Evolutionary conservation across 2,888 invertebrate genomes (phyloP).

Genomic region (Agrochola lota): DNA sequence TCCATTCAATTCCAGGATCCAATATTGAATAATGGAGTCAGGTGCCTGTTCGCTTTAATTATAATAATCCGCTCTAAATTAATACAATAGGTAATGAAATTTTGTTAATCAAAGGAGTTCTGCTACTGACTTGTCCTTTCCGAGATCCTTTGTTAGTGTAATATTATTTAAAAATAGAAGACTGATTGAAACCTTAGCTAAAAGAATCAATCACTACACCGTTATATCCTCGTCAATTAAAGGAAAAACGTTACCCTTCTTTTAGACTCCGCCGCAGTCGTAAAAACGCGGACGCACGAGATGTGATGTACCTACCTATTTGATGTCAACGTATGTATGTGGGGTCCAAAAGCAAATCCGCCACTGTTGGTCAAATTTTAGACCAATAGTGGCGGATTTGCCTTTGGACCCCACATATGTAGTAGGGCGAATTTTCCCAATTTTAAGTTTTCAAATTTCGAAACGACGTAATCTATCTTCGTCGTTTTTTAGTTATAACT

Average conservation of each 20-base stretch:
- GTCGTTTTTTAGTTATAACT: neutral
- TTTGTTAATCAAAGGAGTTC: conserved; percentile 7
- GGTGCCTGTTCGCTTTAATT: conserved; percentile 1
- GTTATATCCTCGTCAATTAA: neutral
- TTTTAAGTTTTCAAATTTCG: neutral
- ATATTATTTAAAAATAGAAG: neutral
- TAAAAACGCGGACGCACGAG: neutral
- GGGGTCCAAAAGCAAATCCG: no score
- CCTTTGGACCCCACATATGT: no score
- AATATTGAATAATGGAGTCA: conserved; percentile 24
- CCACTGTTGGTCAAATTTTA: no score
- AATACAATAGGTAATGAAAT: conserved; percentile 11
- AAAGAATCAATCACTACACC: neutral
- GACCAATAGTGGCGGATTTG: no score
- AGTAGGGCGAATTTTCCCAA: neutral
- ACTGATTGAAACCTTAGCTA: neutral
- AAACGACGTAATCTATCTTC: neutral
- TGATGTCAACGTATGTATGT: no score
- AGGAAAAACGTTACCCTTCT: neutral
- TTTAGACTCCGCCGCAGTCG: neutral
- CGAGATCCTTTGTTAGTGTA: neutral
- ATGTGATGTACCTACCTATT: no score
- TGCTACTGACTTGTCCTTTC: neutral
- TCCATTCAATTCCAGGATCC: conserved; percentile 9
- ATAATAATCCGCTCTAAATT: conserved; percentile 7